phyloP scores from a whole-genome alignment of 2,797 vertebrate genomes.

The Pampus argenteus region DNA sequence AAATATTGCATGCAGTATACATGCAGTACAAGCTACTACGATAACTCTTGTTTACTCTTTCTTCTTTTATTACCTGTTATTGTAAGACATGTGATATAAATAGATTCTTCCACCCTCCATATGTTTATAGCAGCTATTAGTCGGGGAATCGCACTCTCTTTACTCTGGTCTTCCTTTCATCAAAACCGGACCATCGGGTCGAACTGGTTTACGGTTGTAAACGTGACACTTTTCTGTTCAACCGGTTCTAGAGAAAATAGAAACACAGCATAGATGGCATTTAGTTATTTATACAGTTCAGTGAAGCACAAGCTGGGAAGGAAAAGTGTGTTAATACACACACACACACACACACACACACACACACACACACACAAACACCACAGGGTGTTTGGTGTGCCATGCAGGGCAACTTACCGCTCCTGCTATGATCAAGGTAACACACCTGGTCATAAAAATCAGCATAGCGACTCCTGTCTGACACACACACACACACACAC shows the following conservation, averaged over 20 bases:
- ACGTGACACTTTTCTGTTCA: background rate
- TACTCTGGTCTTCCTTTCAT: background rate
- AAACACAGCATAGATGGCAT: background rate
- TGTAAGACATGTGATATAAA: background rate
- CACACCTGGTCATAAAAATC: conserved; percentile 55
- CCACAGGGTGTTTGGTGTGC: conserved; percentile 30
- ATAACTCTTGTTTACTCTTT: background rate
- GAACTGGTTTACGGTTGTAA: conserved; percentile 23
- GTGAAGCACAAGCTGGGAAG: background rate
- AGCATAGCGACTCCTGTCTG: conserved; percentile 37
- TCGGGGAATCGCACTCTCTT: background rate
- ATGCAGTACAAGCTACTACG: background rate
- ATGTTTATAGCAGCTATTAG: conserved; percentile 6
- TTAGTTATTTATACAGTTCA: conserved; percentile 26
- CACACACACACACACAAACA: background rate
- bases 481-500: conserved; percentile 27
- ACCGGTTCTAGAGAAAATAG: conserved; percentile 23
- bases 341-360: background rate
- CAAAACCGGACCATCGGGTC: conserved; percentile 45
- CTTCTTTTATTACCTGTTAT: background rate
- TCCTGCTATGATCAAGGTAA: conserved; percentile 59
- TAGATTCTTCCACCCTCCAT: background rate
- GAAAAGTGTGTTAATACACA: background rate
- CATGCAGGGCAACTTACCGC: conserved; percentile 19
- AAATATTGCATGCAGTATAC: background rate